Evolutionary conservation across 1,140 invertebrate species (phyloP), one percentile per base, ranked within the genome.

Genomic region (Babylonia areolata): DNA sequence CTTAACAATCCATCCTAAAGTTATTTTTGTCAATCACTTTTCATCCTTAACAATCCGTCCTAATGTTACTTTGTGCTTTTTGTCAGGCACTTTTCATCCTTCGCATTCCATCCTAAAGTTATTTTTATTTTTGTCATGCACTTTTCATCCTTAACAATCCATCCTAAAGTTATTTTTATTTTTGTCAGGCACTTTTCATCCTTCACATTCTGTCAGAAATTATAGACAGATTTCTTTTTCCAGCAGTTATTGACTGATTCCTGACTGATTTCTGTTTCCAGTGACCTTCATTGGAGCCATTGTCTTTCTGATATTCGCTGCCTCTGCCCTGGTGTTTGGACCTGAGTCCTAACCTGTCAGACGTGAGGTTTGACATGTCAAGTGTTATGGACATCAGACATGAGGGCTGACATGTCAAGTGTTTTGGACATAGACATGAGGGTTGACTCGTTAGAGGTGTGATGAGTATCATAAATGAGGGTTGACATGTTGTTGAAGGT

Each of bases 261-360:
- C 20, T 81, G n/a, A 58, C 12, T 51, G 54, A 40, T 87, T 78
- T 87, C 77, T 75, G 71, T n/a, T 96, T 96, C 90, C 95, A 97
- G 98, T 99, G 39, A 99, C 98, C 39, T 96, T 99, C 85, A 97
- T 98, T 92, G 98, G 98, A 88, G 98, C 98, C 89, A 92, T 99
- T 37, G 97, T 99, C 80, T 99, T 99, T 94, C 94, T 99, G 31
- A 93, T 98, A 77, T 99, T 99, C 95, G 98, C 98, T 0, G 92
- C 98, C 54, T 97, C 97, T 84, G 97, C 98, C n/a, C 95, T 99
- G 73, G 96, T 98, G 91, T 91, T 95, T n/a, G 92, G 92, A 40
- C 94, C 94, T 17, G 92, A 92, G 20, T 91, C 87, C 86, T 86
- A 87, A 64, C 5, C 73, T 15, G 28, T 11, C 35, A 3, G 54